Evolutionary conservation across 2,888 invertebrate genomes (phyloP).

Genomic region (Drosophila neotestacea): DNA sequence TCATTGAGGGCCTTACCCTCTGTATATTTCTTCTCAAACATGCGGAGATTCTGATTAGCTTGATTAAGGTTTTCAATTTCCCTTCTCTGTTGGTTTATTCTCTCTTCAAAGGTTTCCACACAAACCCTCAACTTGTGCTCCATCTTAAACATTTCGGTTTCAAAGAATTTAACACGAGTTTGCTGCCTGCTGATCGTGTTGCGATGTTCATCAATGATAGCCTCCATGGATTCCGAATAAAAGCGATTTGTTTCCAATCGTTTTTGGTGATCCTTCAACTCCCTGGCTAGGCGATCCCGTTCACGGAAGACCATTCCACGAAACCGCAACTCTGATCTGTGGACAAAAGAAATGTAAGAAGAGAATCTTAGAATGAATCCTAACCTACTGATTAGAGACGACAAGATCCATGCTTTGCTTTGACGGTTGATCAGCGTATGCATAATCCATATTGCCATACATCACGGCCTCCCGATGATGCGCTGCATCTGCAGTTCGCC

Average conservation of each 20-base stretch:
- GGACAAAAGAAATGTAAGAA: not conserved
- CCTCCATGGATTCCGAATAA: conserved; percentile 78
- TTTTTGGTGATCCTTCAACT: conserved; percentile 78
- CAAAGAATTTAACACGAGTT: conserved; percentile 44
- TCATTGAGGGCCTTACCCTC: not conserved
- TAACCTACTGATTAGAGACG: not conserved
- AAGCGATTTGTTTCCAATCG: conserved; percentile 79
- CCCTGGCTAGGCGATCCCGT: conserved; percentile 82
- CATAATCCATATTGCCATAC: not conserved
- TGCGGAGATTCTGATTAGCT: not conserved
- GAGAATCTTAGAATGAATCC: not conserved
- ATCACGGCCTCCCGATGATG: conserved; percentile 24
- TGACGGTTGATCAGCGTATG: not conserved
- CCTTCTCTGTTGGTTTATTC: conserved; percentile 18
- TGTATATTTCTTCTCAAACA: not conserved
- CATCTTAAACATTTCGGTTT: conserved; percentile 50
- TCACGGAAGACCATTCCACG: conserved; percentile 68
- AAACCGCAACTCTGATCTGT: conserved; percentile 28
- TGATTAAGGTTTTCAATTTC: not conserved
- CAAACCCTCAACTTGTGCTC: conserved; percentile 36
- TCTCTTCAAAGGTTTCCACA: conserved; percentile 29
- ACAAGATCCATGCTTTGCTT: not conserved
- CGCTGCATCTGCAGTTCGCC: conserved; percentile 51
- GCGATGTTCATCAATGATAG: conserved; percentile 39
- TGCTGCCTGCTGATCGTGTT: conserved; percentile 50